These are phyloP conservation scores for Lepidonotus clava DNA, from an alignment of 2,888 invertebrate species.

Conservation along the genomic window DNA sequence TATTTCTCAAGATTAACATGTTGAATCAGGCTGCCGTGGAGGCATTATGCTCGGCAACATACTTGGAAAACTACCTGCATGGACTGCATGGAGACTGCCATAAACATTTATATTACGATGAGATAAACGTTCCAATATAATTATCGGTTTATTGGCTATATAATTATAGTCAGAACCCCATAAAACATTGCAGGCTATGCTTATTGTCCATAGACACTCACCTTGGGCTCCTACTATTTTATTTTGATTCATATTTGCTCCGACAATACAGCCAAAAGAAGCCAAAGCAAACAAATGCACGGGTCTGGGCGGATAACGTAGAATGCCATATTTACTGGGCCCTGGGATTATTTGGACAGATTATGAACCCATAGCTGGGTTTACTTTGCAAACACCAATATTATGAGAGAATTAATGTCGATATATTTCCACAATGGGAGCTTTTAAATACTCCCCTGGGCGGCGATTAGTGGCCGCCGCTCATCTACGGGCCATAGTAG, in stretches of 20 bases:
- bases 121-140: too few relatives aligned
- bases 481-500: not conserved
- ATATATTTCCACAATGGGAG: constrained; percentile 5
- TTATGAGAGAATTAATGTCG: constrained; percentile 15
- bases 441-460: constrained; percentile 1
- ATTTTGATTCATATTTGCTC: not conserved
- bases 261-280: not conserved
- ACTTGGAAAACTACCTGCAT: constrained; percentile 97
- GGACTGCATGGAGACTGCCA: constrained; percentile 97
- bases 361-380: not conserved
- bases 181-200: too few relatives aligned
- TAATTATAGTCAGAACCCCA: too few relatives aligned
- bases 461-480: not conserved
- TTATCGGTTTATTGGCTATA: too few relatives aligned
- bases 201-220: not conserved
- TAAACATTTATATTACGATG: too few relatives aligned
- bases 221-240: not conserved
- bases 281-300: not conserved
- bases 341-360: constrained; percentile 8
- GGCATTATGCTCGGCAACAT: constrained; percentile 93
- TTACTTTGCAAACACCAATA: constrained; percentile 20
- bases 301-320: not conserved
- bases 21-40: constrained; percentile 90
- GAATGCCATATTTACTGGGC: constrained; percentile 17
- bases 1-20: constrained; percentile 66